Percentiles rank a stretch among this genome's conserved stretches.
Evolutionary conservation across 2,888 invertebrate species (phyloP).

Genomic region (Dromius quadrimaculatus): DNA sequence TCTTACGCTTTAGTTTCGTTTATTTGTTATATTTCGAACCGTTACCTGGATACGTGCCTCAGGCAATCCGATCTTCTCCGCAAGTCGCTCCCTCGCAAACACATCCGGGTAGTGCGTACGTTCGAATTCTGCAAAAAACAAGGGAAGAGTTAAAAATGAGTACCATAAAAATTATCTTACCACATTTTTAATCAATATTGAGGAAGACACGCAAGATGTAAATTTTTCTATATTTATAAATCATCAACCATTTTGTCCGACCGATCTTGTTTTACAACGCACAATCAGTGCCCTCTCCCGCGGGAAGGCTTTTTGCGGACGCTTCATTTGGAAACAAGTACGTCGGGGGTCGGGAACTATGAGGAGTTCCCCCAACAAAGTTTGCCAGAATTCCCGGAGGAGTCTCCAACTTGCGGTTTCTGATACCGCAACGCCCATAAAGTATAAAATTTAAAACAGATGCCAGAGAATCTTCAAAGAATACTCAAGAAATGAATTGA

Average conservation of each 20-base stretch:
- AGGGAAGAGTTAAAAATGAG: no score
- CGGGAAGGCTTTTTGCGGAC: no score
- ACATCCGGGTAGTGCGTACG: constrained; percentile 98
- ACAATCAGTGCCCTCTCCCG: no score
- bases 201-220: neutral
- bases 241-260: no score
- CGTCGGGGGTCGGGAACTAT: neutral
- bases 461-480: neutral
- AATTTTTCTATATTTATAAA: no score
- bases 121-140: constrained; percentile 89
- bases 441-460: neutral
- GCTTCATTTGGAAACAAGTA: no score
- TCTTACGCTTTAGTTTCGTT: constrained; percentile 42
- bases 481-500: neutral
- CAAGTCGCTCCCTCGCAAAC: constrained; percentile 94
- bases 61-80: constrained; percentile 97
- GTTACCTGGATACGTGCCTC: constrained; percentile 99
- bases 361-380: neutral
- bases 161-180: no score
- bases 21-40: constrained; percentile 61
- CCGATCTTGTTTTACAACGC: no score
- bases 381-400: neutral
- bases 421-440: neutral
- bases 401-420: neutral
- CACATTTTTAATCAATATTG: neutral